phyloP scores from a whole-genome alignment of 2,113 vertebrate species.

The Aldabrachelys gigantea region DNA sequence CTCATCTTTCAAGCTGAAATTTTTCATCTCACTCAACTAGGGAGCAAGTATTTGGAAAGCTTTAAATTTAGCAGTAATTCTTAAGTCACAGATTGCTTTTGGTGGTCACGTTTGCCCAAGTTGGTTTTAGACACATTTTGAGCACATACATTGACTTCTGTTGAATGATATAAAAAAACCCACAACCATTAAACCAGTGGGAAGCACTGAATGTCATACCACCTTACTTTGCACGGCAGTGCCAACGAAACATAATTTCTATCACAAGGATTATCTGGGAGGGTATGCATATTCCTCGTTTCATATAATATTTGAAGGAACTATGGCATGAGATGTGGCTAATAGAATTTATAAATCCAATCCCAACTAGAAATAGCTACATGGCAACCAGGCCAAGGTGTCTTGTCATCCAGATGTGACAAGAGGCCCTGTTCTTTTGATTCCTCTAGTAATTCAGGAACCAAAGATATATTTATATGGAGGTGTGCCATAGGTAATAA shows the following conservation, averaged over 20 bases:
- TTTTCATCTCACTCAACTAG: neutral
- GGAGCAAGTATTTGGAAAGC: neutral
- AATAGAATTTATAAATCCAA: conserved; percentile 21
- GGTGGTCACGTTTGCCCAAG: neutral
- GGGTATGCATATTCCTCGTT: neutral
- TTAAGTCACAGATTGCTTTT: neutral
- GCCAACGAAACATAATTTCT: neutral
- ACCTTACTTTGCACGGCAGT: neutral
- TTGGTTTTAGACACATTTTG: neutral
- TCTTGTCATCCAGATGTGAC: neutral
- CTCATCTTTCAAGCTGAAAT: neutral
- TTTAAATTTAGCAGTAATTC: neutral
- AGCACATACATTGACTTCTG: neutral
- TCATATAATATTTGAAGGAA: conserved; percentile 18
- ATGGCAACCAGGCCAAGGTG: neutral
- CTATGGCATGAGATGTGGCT: conserved; percentile 46
- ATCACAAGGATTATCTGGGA: neutral
- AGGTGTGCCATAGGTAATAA: neutral
- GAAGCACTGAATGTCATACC: neutral
- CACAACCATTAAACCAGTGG: neutral
- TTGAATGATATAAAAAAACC: neutral
- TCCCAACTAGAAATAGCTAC: neutral
- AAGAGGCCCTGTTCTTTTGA: neutral
- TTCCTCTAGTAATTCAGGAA: neutral
- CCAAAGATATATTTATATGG: neutral